Percentiles rank a stretch among this genome's conserved stretches.
Evolutionary conservation across 2,888 invertebrate species (phyloP).

Genomic region (Chouioia cunea): DNA sequence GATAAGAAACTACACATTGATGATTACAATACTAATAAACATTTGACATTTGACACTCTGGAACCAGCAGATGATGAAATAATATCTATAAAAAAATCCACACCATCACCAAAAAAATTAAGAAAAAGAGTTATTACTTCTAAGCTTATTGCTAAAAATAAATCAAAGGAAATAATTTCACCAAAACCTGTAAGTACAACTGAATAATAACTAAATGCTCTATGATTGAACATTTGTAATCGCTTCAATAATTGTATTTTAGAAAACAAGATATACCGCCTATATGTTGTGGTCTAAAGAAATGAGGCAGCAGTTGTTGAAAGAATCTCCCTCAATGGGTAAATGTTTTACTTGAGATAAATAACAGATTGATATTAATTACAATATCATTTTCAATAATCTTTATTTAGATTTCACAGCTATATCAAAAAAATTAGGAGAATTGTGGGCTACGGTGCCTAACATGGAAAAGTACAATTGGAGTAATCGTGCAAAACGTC

Average conservation of each 20-base stretch:
- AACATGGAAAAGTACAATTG: conserved; percentile 79
- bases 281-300: conserved; percentile 94
- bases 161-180: conserved; percentile 17
- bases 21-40: conserved; percentile 29
- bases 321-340: conserved; percentile 82
- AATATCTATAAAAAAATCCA: conserved; percentile 26
- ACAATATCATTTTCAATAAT: neutral
- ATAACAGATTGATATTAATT: conserved; percentile 3
- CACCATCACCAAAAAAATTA: conserved; percentile 33
- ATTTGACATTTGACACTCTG: conserved; percentile 34
- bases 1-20: conserved; percentile 41
- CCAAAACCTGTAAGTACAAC: conserved; percentile 37
- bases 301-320: conserved; percentile 79
- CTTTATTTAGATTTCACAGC: conserved; percentile 78
- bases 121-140: conserved; percentile 21
- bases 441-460: conserved; percentile 88
- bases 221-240: neutral
- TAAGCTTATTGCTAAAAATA: conserved; percentile 36
- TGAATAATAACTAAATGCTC: conserved; percentile 7
- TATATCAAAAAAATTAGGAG: conserved; percentile 87
- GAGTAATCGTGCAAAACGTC: conserved; percentile 85
- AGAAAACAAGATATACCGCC: conserved; percentile 85
- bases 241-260: conserved; percentile 48
- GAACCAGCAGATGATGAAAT: conserved; percentile 40
- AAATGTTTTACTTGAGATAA: conserved; percentile 52